Base-by-base conservation (phyloP, 2,888 invertebrate species). In the Eupsilia transversa region DNA sequence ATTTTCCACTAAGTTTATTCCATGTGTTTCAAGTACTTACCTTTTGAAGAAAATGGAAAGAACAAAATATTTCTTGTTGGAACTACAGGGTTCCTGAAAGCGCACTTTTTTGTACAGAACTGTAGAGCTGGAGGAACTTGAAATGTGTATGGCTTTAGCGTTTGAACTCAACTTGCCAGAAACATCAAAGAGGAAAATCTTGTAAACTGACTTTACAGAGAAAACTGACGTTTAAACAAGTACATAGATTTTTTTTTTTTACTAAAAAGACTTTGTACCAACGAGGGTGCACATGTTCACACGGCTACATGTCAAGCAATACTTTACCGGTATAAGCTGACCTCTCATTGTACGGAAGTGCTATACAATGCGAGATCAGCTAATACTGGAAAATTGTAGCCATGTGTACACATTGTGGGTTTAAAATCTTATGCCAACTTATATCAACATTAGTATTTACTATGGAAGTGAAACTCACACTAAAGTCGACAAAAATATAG, bases 91-190 rank as follows among this genome's bases (percentile, higher is more conserved):
- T 46, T 66, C 35, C 9, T 79, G 49, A 74, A 68, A 49, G 64
- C 52, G 52, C 56, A 38, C 49, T 64, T 60, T 43, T 38, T 59
- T 79, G 30, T 57, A 61, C 74, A 68, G 60, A 69, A 63, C 67
- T 79, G 59, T 67, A 49, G 10, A 33, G 35, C 35, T 64, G 27
- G 38, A 73, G 57, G 38, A 73, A 63, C 63, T 67, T 79, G 57
- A 72, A 72, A 73, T 38, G 35, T 61, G 57, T 23, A 63, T 38
- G 67, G 66, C 23, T 78, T 72, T 12, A n/a, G 1, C 30, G 5
- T 61, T 74, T 80, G 61, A 66, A 61, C 14, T 74, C 56, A 69
- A 80, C 65, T 54, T 65, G 2, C 43, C 27, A 52, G 56, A 80
- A 79, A 74, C 41, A 65, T 49, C 33, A 52, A 30, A 12, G 54